phyloP scores from a whole-genome alignment of 2,888 invertebrate genomes.

The Hylaea fasciaria region DNA sequence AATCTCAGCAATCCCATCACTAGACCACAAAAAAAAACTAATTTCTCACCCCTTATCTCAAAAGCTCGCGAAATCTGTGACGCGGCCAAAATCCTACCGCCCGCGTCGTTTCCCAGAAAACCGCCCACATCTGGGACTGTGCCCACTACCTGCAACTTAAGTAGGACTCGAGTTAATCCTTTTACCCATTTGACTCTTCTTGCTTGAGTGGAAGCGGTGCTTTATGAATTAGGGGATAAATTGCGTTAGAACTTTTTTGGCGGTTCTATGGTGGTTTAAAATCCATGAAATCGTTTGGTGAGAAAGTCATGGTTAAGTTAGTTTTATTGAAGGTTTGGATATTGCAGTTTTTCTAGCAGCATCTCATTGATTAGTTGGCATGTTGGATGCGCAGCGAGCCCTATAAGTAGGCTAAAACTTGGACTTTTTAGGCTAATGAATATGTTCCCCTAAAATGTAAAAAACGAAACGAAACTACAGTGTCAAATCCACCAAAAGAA shows the following conservation, averaged over 20 bases:
- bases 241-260: slow-evolving; percentile 30
- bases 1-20: slow-evolving; percentile 34
- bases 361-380: no score
- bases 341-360: no score
- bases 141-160: slow-evolving; percentile 53
- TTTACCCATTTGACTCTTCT: slow-evolving; percentile 43
- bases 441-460: no score
- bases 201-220: slow-evolving; percentile 36
- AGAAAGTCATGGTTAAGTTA: slow-evolving; percentile 6
- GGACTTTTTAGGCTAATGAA: no score
- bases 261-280: neutral
- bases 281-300: slow-evolving; percentile 13
- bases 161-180: slow-evolving; percentile 43
- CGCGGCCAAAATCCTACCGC: slow-evolving; percentile 57
- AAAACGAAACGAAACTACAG: no score
- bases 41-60: slow-evolving; percentile 51
- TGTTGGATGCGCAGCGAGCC: no score
- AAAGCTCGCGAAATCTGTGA: slow-evolving; percentile 58
- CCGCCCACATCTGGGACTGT: slow-evolving; percentile 46
- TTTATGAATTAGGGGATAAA: slow-evolving; percentile 29
- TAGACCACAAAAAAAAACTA: slow-evolving; percentile 32
- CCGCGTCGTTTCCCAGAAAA: slow-evolving; percentile 60
- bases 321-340: neutral
- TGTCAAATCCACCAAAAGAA: no score
- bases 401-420: no score